A percentile compares a stretch with the other conserved stretches of the same genome.
Evolutionary conservation across 2,113 vertebrate species (phyloP).

Genomic region (Phalacrocorax aristotelis): DNA sequence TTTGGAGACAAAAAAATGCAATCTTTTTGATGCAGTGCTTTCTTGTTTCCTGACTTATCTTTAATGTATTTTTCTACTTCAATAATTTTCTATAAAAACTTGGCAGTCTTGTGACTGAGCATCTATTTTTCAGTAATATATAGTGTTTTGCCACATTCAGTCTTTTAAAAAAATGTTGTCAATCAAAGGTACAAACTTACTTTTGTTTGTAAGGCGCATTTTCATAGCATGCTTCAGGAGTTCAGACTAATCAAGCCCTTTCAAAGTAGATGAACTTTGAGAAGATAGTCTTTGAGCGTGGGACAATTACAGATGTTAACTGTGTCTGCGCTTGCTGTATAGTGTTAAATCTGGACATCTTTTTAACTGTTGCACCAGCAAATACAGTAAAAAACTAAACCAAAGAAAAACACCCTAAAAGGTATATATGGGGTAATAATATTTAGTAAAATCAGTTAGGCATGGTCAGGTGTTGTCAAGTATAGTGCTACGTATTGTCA

Average conservation of each 20-base stretch:
- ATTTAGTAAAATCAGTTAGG: background rate
- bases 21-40: background rate
- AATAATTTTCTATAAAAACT: background rate
- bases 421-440: background rate
- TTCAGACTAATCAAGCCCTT: background rate
- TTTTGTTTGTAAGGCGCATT: background rate
- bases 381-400: background rate
- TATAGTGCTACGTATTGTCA: background rate
- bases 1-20: background rate
- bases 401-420: background rate
- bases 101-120: background rate
- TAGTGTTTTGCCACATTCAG: background rate
- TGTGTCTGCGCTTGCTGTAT: background rate
- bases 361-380: background rate
- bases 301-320: background rate
- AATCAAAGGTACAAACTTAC: background rate
- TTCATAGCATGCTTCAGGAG: background rate
- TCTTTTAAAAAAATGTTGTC: background rate
- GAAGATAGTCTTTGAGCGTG: background rate
- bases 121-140: background rate
- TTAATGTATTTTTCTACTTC: background rate
- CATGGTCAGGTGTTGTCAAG: background rate
- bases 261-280: background rate
- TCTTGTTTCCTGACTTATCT: background rate
- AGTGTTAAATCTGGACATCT: background rate